Evolutionary conservation across 2,888 invertebrate genomes (phyloP), one percentile per base, ranked within the genome.

Genomic region (Brachyptera putata): DNA sequence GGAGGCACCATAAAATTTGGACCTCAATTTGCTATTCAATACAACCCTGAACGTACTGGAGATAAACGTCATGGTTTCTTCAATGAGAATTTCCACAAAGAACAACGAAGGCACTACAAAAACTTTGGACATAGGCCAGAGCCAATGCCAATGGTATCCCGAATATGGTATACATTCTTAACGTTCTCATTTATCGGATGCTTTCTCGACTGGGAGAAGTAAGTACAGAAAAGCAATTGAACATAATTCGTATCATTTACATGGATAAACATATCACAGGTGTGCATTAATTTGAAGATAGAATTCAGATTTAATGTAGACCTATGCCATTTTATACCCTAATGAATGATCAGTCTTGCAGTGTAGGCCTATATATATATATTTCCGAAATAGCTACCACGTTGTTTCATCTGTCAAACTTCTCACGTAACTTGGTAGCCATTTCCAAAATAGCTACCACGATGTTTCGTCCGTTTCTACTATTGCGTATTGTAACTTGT

Each of bases 51-150:
- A n/a, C n/a, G 5, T 30, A 30, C 7, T 30, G 11, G 11, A 5
- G 11, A 30, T 30, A 11, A 43, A 11, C 14, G 43, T 21, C 3
- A 43, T 43, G 43, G 43, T 3, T 11, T 11, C 21, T 18, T 4
- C 43, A 18, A 21, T 16, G 18, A 21, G 11, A 16, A 43, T 18
- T 43, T 4, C 14, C 50, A 50, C 21, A 37, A 22, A 21, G 14
- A 61, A 25, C 55, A 56, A 57, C 60, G 41, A 49, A 63, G 69
- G 58, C 63, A 64, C 16, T 70, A 78, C 67, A 81, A 79, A 68
- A 78, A 81, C 64, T 83, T 83, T 69, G 82, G 82, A 0, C 83
- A 83, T 65, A 77, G 77, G 67, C 70, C 72, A 3, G 73, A 77
- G 57, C 69, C 70, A 18, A 72, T 72, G 4, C 75, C 79, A 0